Evolutionary conservation across 1,140 invertebrate genomes (phyloP).

Genomic region (Drosophila nasuta): DNA sequence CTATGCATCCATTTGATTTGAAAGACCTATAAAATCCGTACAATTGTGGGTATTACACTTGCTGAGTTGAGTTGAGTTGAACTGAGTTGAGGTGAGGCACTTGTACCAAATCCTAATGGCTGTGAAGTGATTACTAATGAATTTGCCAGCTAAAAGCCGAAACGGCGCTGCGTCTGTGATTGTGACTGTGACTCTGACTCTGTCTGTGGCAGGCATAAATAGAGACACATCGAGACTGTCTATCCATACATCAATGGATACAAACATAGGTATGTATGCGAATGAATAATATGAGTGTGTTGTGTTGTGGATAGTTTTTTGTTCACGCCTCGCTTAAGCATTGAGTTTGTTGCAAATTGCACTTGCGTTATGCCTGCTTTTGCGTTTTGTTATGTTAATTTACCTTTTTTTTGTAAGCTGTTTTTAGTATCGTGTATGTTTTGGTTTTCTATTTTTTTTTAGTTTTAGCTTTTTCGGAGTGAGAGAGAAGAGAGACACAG

Average conservation of each 20-base stretch:
- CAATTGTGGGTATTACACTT: background rate
- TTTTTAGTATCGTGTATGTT: too few species aligned
- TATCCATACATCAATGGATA: slow-evolving; percentile 1
- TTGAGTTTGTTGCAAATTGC: slow-evolving; percentile 77
- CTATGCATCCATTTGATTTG: too few species aligned
- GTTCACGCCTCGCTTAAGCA: slow-evolving; percentile 48
- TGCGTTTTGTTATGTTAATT: slow-evolving; percentile 70
- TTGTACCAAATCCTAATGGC: slow-evolving; percentile 81
- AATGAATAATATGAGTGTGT: background rate
- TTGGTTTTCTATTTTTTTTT: background rate
- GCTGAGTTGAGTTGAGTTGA: background rate
- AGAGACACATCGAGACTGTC: background rate
- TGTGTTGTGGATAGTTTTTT: slow-evolving; percentile 32
- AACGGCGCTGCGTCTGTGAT: slow-evolving; percentile 21
- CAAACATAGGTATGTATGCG: slow-evolving; percentile 8
- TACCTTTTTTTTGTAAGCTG: slow-evolving; percentile 44
- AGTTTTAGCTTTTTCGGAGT: slow-evolving; percentile 4
- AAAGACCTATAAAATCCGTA: background rate
- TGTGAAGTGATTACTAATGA: slow-evolving; percentile 81
- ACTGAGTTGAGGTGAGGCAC: slow-evolving; percentile 38
- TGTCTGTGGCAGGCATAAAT: too few species aligned
- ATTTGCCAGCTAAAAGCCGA: slow-evolving; percentile 68
- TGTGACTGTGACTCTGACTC: too few species aligned
- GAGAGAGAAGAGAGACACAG: slow-evolving; percentile 34
- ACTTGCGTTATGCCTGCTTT: slow-evolving; percentile 60